Evolutionary conservation across 2,797 vertebrate species (phyloP).

Genomic region (Enteromius anoplus): DNA sequence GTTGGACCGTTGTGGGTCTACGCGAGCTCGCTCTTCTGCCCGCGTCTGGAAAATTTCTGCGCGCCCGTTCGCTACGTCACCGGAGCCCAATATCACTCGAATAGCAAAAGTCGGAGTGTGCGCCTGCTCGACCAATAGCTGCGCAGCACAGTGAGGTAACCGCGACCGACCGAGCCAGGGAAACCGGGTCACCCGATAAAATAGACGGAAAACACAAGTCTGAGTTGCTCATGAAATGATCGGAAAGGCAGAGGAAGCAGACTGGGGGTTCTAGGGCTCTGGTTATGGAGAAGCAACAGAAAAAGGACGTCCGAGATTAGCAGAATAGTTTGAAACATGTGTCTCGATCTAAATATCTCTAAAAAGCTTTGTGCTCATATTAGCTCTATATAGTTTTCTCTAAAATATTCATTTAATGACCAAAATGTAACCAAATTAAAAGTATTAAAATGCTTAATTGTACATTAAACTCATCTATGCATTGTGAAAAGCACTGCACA

Average conservation of each 20-base stretch:
- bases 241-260: background rate
- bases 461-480: too few species aligned
- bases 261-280: background rate
- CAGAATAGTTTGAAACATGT: background rate
- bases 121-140: slow-evolving; percentile 43
- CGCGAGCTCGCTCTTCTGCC: background rate
- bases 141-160: slow-evolving; percentile 42
- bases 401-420: background rate
- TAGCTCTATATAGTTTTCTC: background rate
- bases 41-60: slow-evolving; percentile 31
- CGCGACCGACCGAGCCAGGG: slow-evolving; percentile 12
- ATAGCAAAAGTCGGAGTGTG: slow-evolving; percentile 25
- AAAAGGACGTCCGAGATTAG: background rate
- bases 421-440: background rate
- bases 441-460: background rate
- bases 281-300: background rate
- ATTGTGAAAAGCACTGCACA: background rate
- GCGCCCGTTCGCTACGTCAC: slow-evolving; percentile 46
- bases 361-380: background rate
- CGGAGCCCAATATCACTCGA: slow-evolving; percentile 22
- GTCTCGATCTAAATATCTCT: background rate
- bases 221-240: background rate
- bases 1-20: background rate
- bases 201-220: slow-evolving; percentile 10
- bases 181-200: slow-evolving; percentile 42